Conservation (phyloP, 2,888 invertebrate genomes). For the Lycocerus yunnanus region DNA sequence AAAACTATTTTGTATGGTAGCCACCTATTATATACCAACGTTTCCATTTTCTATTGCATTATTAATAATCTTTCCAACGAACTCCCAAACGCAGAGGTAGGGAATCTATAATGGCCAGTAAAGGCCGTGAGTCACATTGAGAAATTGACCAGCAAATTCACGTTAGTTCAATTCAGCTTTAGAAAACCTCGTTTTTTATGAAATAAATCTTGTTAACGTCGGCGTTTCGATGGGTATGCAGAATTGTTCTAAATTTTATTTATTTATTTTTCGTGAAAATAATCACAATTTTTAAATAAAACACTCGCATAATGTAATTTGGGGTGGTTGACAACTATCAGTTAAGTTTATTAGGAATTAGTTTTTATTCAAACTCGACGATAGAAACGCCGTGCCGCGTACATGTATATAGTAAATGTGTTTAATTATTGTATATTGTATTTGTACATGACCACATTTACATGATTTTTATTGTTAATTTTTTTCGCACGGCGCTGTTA, state of each 20-base stretch:
- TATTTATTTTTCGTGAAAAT: background rate
- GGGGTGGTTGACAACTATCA: no score
- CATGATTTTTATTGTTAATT: no score
- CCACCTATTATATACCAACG: conserved; percentile 14
- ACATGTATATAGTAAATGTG: no score
- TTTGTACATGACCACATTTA: no score
- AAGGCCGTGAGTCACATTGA: conserved; percentile 43
- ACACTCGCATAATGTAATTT: background rate
- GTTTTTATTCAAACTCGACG: no score
- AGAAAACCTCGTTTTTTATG: conserved; percentile 39
- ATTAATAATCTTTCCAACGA: conserved; percentile 42
- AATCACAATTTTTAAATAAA: background rate
- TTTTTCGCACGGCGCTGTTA: no score
- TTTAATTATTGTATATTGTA: no score
- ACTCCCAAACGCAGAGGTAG: conserved; percentile 38
- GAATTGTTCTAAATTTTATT: background rate
- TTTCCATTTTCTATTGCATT: conserved; percentile 38
- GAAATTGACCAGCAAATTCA: conserved; percentile 51
- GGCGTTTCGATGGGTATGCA: background rate
- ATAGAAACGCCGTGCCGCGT: no score
- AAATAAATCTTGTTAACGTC: conserved; percentile 14
- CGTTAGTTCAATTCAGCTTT: conserved; percentile 42
- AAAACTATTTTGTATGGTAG: conserved; percentile 9
- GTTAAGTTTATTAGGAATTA: no score
- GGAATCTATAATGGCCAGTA: conserved; percentile 41